Evolutionary conservation across 1,140 invertebrate species (phyloP).

Genomic region (Papilio dardanus): DNA sequence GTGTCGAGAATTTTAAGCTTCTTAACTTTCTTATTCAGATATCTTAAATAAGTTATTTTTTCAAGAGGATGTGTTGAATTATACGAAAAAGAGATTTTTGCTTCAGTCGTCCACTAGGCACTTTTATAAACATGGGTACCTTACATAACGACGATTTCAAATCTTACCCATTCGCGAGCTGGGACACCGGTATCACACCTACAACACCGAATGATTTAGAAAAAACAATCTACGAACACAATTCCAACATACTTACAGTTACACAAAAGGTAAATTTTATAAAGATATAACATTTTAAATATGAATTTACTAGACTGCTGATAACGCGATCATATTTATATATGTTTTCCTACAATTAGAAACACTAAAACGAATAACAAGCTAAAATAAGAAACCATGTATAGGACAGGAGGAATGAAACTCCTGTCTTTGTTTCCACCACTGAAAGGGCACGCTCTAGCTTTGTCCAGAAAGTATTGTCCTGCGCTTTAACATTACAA

Average conservation of each 20-base stretch:
- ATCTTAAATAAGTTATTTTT: too few relatives aligned
- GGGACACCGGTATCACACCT: conserved; percentile 1
- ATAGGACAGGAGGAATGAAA: too few relatives aligned
- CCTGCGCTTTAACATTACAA: background rate
- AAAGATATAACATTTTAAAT: background rate
- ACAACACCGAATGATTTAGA: conserved; percentile 2
- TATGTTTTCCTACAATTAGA: too few relatives aligned
- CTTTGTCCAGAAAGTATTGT: too few relatives aligned
- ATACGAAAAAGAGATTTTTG: background rate
- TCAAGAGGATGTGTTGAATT: background rate
- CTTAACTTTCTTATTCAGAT: too few relatives aligned
- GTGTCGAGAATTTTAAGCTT: too few relatives aligned
- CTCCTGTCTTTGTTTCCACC: too few relatives aligned
- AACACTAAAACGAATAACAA: too few relatives aligned
- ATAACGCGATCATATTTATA: too few relatives aligned
- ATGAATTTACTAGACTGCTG: too few relatives aligned
- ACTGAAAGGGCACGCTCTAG: too few relatives aligned
- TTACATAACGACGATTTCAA: background rate
- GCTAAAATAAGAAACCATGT: too few relatives aligned
- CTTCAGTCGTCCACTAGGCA: background rate
- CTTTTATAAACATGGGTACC: conserved; percentile 1
- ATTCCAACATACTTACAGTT: background rate
- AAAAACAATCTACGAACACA: background rate
- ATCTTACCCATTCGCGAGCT: background rate
- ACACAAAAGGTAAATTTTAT: background rate